Base-by-base conservation (phyloP, 2,797 vertebrate species). In the Antrozous pallidus region DNA sequence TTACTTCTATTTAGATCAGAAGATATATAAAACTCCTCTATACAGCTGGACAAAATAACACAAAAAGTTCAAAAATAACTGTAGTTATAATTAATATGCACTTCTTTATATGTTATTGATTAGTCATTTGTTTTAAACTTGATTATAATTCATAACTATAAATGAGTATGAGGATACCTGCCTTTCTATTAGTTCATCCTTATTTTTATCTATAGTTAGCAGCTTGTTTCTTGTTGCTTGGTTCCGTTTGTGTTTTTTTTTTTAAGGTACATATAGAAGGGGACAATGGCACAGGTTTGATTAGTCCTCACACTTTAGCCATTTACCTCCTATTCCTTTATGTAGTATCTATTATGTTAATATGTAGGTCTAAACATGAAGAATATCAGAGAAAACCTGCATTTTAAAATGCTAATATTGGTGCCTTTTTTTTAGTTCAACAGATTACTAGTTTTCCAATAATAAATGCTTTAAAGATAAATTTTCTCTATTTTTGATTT, bases 341-440 rank as follows among this genome's bases (percentile, higher is more conserved):
- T 20, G 69, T 54, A 51, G 5, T 67, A 26, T n/a, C 77, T 75
- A 0, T n/a, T 51, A 74, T 42, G 36, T 17, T n/a, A 54, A 40
- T 47, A 16, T 67, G 45, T 31, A 65, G 45, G 12, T 36, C 24
- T 71, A 71, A 56, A 90, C 47, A 58, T 69, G 26, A 77, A 82
- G 42, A 70, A 33, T 80, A 45, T 45, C 36, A 85, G 28, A 71
- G 54, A 78, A 71, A 86, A 65, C 26, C 24, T 86, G 12, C 24
- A 93, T 91, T 85, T 92, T 51, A 81, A 96, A 65, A 63, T 85
- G 42, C 78, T 73, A 93, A 28, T 70, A 63, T 58, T 13, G 5
- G 9, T 54, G 67, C 42, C 51, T 38, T 42, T 58, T 56, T 31
- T 89, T 67, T 63, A 67, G 33, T 69, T 95, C 47, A 88, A 42